Evolutionary conservation across 2,888 invertebrate genomes (phyloP).

Genomic region (Myopa testacea): DNA sequence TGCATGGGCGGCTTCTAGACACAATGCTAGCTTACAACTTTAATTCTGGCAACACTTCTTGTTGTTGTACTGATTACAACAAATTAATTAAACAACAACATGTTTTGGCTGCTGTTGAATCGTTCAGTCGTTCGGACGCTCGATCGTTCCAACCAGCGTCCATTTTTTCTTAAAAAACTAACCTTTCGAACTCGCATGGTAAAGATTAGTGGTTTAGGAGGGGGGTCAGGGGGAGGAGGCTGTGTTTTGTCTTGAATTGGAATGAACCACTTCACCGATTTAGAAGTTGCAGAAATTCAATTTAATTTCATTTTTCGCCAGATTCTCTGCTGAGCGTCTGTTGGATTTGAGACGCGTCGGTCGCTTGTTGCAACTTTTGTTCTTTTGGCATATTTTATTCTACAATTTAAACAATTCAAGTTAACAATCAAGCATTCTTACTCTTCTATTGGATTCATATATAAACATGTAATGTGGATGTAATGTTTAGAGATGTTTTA

Average conservation of each 20-base stretch:
- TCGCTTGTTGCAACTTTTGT: too few relatives aligned
- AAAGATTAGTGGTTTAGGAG: too few relatives aligned
- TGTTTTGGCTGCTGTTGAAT: not conserved
- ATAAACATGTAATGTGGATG: too few relatives aligned
- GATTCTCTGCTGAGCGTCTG: not conserved
- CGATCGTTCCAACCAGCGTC: too few relatives aligned
- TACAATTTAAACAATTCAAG: too few relatives aligned
- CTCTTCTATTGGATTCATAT: too few relatives aligned
- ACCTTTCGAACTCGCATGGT: not conserved
- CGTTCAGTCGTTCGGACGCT: too few relatives aligned
- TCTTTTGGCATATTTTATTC: too few relatives aligned
- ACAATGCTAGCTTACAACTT: not conserved
- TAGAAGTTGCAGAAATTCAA: not conserved
- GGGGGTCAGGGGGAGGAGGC: too few relatives aligned
- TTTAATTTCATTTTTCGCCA: not conserved
- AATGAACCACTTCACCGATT: not conserved
- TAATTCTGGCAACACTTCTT: not conserved
- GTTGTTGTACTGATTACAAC: not conserved
- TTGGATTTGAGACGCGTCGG: not conserved
- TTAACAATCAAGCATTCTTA: too few relatives aligned
- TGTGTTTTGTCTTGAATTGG: too few relatives aligned
- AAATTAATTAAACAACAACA: conserved; percentile 13
- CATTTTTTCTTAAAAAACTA: not conserved
- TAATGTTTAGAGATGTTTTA: too few relatives aligned
- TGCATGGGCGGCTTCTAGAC: not conserved